Conservation (phyloP, 2,113 vertebrate species). For the Trichomycterus rosablanca region DNA sequence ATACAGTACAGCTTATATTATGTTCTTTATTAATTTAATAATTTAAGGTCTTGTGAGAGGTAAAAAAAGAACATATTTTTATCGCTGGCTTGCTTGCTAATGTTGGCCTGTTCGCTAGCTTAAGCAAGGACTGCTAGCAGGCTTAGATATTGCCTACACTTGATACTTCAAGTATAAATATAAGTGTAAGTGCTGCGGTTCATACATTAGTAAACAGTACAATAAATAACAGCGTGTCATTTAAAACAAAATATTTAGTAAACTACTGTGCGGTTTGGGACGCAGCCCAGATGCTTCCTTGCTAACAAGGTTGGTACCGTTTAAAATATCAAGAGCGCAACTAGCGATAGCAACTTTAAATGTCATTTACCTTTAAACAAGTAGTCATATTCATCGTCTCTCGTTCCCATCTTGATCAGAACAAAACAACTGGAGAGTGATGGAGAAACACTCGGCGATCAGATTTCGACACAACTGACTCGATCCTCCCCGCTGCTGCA, state of each 20-base stretch:
- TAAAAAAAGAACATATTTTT: too few species aligned
- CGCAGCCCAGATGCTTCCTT: not conserved
- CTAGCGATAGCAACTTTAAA: not conserved
- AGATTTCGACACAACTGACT: slow-evolving; percentile 12
- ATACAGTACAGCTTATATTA: too few species aligned
- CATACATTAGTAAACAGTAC: too few species aligned
- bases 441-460: not conserved
- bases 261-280: not conserved
- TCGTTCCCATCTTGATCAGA: slow-evolving; percentile 76
- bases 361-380: slow-evolving; percentile 87
- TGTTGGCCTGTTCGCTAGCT: slow-evolving; percentile 3
- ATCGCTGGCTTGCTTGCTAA: too few species aligned
- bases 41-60: too few species aligned
- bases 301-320: slow-evolving; percentile 5
- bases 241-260: not conserved
- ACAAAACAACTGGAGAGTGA: not conserved
- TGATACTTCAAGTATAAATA: too few species aligned
- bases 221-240: too few species aligned
- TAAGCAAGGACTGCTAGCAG: not conserved
- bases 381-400: slow-evolving; percentile 97
- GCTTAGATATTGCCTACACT: slow-evolving; percentile 4
- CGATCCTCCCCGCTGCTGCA: slow-evolving; percentile 30
- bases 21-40: too few species aligned
- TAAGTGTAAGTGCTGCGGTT: too few species aligned
- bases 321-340: not conserved